Percentiles rank a stretch among this genome's conserved stretches.
These are phyloP conservation scores for Eonycteris spelaea DNA, from an alignment of 2,113 vertebrate genomes.

Conservation along the genomic window DNA sequence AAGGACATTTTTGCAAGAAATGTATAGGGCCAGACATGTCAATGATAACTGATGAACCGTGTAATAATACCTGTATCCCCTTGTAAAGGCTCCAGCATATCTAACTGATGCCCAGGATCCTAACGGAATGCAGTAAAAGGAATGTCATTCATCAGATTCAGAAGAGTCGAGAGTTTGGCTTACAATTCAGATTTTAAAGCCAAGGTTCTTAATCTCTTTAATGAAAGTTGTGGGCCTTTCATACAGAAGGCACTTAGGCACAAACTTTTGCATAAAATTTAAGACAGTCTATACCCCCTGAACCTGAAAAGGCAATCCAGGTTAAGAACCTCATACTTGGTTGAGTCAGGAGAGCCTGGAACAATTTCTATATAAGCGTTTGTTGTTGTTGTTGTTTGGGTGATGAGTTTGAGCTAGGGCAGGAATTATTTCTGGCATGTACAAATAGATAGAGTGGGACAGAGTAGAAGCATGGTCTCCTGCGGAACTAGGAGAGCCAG, in stretches of 20 bases:
- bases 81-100: not conserved
- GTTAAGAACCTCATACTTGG: not conserved
- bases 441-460: not conserved
- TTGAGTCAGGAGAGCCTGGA: not conserved
- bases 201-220: not conserved
- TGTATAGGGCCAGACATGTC: not conserved
- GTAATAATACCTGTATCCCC: not conserved
- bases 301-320: not conserved
- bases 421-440: not conserved
- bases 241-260: not conserved
- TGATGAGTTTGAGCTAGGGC: not conserved
- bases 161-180: not conserved
- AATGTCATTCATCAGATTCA: not conserved
- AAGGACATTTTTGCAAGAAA: not conserved
- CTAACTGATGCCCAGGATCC: not conserved
- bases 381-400: not conserved
- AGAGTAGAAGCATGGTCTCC: not conserved
- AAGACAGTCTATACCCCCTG: not conserved
- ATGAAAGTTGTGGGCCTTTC: not conserved
- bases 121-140: not conserved
- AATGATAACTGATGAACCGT: not conserved
- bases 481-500: not conserved
- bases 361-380: not conserved
- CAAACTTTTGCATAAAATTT: not conserved
- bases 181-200: not conserved